A percentile compares a stretch with the other conserved stretches of the same genome.
These are phyloP conservation scores for Characodon lateralis DNA, from an alignment of 2,797 vertebrate species.

Conservation along the genomic window DNA sequence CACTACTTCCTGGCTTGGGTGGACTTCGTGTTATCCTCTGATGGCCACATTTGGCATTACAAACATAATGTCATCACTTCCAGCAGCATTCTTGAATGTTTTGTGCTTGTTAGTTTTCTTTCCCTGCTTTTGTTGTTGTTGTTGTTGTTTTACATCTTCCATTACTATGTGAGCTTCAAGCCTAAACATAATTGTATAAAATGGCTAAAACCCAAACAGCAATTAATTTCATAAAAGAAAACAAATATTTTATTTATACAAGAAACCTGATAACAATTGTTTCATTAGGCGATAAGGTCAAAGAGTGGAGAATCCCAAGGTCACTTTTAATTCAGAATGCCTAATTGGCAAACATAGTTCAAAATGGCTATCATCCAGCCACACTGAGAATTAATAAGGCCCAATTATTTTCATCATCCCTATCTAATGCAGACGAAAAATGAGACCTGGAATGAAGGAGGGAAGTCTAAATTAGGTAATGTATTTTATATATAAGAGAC, in stretches of 20 bases:
- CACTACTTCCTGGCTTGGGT: not conserved
- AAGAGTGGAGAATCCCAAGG: constrained; percentile 91
- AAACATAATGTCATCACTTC: not conserved
- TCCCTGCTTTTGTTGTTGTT: too few species aligned
- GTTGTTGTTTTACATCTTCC: not conserved
- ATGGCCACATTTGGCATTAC: not conserved
- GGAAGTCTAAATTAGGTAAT: constrained; percentile 34
- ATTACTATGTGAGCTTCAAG: not conserved
- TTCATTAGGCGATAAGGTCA: constrained; percentile 90
- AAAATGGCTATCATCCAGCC: constrained; percentile 97
- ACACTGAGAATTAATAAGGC: constrained; percentile 96
- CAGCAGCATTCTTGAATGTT: not conserved
- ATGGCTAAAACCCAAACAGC: not conserved
- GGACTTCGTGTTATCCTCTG: not conserved
- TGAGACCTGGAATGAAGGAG: constrained; percentile 77
- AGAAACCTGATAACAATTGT: constrained; percentile 87
- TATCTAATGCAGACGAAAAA: constrained; percentile 89
- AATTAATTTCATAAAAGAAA: constrained; percentile 68
- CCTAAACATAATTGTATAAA: not conserved
- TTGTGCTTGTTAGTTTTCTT: not conserved
- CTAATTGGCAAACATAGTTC: constrained; percentile 99
- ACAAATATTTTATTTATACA: constrained; percentile 82
- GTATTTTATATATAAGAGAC: constrained; percentile 15
- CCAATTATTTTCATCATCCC: constrained; percentile 97
- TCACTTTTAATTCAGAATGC: constrained; percentile 98